Base-by-base conservation (phyloP, 2,797 vertebrate species). In the Monodelphis domestica region DNA sequence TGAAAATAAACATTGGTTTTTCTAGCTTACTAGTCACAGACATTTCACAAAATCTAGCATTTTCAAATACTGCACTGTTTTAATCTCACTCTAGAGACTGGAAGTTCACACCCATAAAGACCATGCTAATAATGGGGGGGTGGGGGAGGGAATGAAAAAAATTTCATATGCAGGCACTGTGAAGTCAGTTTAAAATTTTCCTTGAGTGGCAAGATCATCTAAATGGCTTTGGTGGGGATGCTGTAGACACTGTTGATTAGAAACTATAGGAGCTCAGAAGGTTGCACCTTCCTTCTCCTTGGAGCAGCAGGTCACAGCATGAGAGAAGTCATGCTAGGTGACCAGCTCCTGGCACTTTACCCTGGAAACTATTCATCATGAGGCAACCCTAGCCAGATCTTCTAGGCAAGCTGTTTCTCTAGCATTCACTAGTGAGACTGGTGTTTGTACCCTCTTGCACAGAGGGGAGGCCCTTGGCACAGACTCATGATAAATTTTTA, bases 61-160 rank as follows among this genome's bases (percentile, higher is more conserved):
- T 38, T 52, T 56, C 30, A 26, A 33, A 45, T 54, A 70, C 33
- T 2, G 26, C 0, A 14, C 38, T 15, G 9, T 38, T 56, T 28
- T 2, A 14, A 30, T 56, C 53, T 52, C 54, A 17, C 11, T 53
- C 26, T 6, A 30, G 29, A 38, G n/a, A 56, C 1, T 33, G 21
- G 53, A 28, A 33, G 17, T 45, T 90, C 56, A 30, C 24, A 12
- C 7, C 38, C 54, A 28, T 10, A 12, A 33, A 54, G 29, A 9
- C 12, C 4, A n/a, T n/a, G n/a, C n/a, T n/a, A 12, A 52, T 0
- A 0, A 15, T 28, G n/a, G 45, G 14, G 6, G 3, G 45, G 4
- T n/a, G n/a, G n/a, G n/a, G n/a, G n/a, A n/a, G n/a, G n/a, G n/a
- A n/a, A 29, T 30, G 54, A 29, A 87, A 87, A 53, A 24, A n/a